Evolutionary conservation across 1,140 invertebrate genomes (phyloP).

Genomic region (Heliconius hewitsoni): DNA sequence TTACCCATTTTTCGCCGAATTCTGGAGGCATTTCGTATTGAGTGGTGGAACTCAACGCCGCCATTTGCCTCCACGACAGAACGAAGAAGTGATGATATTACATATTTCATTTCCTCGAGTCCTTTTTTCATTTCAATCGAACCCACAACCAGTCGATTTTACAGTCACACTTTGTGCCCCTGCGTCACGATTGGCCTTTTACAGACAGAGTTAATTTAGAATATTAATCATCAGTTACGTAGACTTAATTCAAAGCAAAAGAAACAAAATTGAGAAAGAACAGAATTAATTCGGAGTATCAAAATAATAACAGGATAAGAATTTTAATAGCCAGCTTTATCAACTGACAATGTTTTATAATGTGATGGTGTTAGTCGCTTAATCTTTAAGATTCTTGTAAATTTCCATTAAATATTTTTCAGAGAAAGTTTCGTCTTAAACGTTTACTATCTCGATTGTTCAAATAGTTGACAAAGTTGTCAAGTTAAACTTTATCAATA

Average conservation of each 20-base stretch:
- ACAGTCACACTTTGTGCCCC: no score
- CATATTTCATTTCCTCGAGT: no score
- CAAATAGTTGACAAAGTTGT: background rate
- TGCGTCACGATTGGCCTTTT: no score
- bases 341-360: constrained; percentile 47
- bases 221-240: background rate
- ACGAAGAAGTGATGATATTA: no score
- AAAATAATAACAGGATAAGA: constrained; percentile 59
- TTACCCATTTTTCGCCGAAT: no score
- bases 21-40: no score
- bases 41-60: no score
- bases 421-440: background rate
- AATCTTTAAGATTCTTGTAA: constrained; percentile 37
- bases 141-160: no score
- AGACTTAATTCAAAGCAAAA: background rate
- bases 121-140: no score
- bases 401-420: background rate
- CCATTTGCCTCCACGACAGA: no score
- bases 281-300: constrained; percentile 26
- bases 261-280: background rate
- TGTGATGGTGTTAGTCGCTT: constrained; percentile 50
- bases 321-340: constrained; percentile 66
- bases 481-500: background rate
- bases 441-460: background rate
- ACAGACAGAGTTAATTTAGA: background rate